Percentiles rank a stretch among this genome's conserved stretches.
Conservation (phyloP, 2,113 vertebrate genomes). For the Bambusicola thoracicus region DNA sequence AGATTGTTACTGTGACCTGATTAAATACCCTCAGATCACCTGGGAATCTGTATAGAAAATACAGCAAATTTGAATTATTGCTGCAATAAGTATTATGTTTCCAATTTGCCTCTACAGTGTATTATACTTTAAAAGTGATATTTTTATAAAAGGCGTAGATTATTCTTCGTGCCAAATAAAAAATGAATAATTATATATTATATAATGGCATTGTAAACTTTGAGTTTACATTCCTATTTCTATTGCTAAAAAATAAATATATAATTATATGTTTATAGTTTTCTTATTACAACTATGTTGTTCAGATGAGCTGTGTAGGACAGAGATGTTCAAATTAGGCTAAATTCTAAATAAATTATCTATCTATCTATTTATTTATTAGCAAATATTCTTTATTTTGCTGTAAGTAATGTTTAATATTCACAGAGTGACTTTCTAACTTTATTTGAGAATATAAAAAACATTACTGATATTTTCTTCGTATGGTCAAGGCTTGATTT, state of each 20-base stretch:
- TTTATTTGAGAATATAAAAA: fast-evolving
- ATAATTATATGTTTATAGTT: neutral
- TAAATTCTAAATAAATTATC: neutral
- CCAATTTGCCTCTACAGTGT: neutral
- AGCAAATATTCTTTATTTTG: neutral
- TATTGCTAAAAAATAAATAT: neutral
- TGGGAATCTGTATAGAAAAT: slow-evolving; percentile 60
- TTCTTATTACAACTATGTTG: neutral
- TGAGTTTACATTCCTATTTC: neutral
- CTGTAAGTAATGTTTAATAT: neutral
- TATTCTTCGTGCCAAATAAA: neutral
- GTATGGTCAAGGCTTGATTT: neutral
- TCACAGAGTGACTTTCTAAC: neutral
- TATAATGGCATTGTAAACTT: neutral
- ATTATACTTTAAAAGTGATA: neutral
- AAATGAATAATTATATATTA: neutral
- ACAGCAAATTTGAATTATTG: slow-evolving; percentile 3
- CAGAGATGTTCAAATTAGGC: neutral
- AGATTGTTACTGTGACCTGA: slow-evolving; percentile 62
- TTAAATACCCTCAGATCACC: slow-evolving; percentile 70
- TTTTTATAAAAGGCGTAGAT: neutral
- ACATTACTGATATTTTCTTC: neutral
- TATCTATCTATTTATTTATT: too few relatives aligned
- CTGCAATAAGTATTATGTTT: neutral
- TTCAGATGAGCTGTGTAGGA: neutral